Base-by-base conservation (phyloP, 2,888 invertebrate genomes). In the Gymnocheta viridis region DNA sequence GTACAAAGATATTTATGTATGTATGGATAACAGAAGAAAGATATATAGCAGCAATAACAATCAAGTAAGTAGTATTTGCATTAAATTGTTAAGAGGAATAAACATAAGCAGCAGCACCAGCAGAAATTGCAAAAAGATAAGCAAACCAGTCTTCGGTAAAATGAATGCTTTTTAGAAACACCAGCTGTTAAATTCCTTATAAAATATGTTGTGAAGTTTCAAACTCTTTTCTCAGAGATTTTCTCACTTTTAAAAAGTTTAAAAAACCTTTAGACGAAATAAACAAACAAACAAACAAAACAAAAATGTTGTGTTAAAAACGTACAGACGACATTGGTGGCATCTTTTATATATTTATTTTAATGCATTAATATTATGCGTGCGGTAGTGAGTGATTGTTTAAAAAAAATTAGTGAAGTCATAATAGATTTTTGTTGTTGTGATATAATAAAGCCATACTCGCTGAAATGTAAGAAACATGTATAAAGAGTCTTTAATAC, bases 31-130 rank as follows among this genome's bases (percentile, higher is more conserved):
- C 41, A 19, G 66, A 67, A 69, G 73, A 72, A 66, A 76, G 56
- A n/a, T 49, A 80, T 38, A 54, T 35, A 49, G 24, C 66, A 74
- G 64, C 35, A 47, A 66, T 47, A 81, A 51, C 66, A 49, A 79
- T 38, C 51, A 82, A 69, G 14, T 41, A 47, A 62, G n/a, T 66
- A 64, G 67, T 51, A 69, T 69, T 49, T 35, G 56, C 29, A 60
- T 27, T 32, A 56, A 51, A 38, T 51, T n/a, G n/a, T 17, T 58
- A 41, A n/a, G n/a, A 73, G 44, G 9, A 66, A 51, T 47, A 72
- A 81, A 82, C 85, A 82, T 85, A 85, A 85, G 79, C 82, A 85
- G 85, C 79, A 82, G 62, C 85, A 82, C 82, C 79, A 82, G 76
- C 83, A 79, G 74, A 79, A 67, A 60, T 62, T 74, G 73, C 49